Percentiles rank a stretch among this genome's conserved stretches.
Conservation (phyloP, 2,888 invertebrate species). For the Ichneumoninae sp. region DNA sequence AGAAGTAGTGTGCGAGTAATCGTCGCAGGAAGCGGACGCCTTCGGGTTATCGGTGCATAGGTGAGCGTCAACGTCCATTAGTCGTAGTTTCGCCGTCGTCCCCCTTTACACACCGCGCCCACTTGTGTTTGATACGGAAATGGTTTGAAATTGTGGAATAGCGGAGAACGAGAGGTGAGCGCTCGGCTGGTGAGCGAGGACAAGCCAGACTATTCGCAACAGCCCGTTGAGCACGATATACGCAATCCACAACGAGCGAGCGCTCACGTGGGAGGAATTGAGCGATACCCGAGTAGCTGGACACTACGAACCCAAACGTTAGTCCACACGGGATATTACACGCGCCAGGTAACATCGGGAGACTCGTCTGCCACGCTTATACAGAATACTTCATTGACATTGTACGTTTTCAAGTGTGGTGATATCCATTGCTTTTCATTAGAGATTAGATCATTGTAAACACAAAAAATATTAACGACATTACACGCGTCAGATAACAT, state of each 20-base stretch:
- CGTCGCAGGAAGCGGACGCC: background rate
- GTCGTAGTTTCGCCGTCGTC: slow-evolving; percentile 4
- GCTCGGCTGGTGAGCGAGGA: slow-evolving; percentile 12
- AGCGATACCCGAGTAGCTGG: slow-evolving; percentile 17
- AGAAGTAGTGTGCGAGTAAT: slow-evolving; percentile 2
- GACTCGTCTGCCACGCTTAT: slow-evolving; percentile 4
- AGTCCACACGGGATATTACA: slow-evolving; percentile 17
- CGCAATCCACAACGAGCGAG: slow-evolving; percentile 27
- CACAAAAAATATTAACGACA: background rate
- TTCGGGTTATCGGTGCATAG: slow-evolving; percentile 21
- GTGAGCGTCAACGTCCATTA: slow-evolving; percentile 30
- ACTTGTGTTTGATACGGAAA: slow-evolving; percentile 42
- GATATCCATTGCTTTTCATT: slow-evolving; percentile 1
- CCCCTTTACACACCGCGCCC: slow-evolving; percentile 2
- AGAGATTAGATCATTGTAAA: background rate
- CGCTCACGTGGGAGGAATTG: slow-evolving; percentile 27
- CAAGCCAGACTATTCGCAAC: slow-evolving; percentile 34
- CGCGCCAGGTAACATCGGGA: slow-evolving; percentile 12
- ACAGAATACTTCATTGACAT: slow-evolving; percentile 27
- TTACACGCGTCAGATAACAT: slow-evolving; percentile 18
- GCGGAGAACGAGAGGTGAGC: slow-evolving; percentile 31
- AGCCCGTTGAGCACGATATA: slow-evolving; percentile 38
- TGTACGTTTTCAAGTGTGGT: background rate
- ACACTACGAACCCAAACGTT: background rate
- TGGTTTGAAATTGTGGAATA: slow-evolving; percentile 38